phyloP scores from a whole-genome alignment of 1,140 invertebrate genomes.

The Drosophila triauraria region DNA sequence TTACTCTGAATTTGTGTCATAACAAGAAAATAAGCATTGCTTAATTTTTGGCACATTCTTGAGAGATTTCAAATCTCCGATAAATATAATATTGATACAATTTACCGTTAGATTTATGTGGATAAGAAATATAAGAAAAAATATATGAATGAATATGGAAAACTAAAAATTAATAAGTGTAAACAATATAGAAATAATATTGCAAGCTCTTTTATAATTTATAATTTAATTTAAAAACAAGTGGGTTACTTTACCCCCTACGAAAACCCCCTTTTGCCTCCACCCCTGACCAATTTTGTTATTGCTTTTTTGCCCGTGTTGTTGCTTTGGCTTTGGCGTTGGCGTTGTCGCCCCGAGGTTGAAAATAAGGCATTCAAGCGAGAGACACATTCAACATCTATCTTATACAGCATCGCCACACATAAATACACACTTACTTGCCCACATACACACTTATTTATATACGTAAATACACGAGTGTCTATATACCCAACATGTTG shows the following conservation, averaged over 20 bases:
- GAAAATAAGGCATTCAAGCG: conserved; percentile 80
- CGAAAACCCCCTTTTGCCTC: not conserved
- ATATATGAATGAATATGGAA: no score
- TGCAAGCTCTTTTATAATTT: no score
- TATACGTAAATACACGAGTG: conserved; percentile 4
- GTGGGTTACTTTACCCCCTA: no score
- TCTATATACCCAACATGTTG: conserved; percentile 23
- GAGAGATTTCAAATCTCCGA: not conserved
- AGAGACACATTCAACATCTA: conserved; percentile 59
- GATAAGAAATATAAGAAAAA: no score
- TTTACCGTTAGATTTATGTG: no score
- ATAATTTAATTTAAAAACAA: no score
- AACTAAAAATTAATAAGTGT: no score
- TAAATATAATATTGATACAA: no score
- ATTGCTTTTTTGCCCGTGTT: conserved; percentile 13
- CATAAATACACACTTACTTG: conserved; percentile 5
- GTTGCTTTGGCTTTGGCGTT: conserved; percentile 70
- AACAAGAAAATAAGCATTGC: not conserved
- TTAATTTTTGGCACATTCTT: not conserved
- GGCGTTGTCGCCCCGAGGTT: conserved; percentile 79
- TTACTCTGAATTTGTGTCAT: not conserved
- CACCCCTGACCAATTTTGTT: conserved; percentile 11
- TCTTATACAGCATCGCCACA: conserved; percentile 24
- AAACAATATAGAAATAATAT: no score
- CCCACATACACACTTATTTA: not conserved